phyloP scores from a whole-genome alignment of 2,113 vertebrate species.

The Camarhynchus parvulus region DNA sequence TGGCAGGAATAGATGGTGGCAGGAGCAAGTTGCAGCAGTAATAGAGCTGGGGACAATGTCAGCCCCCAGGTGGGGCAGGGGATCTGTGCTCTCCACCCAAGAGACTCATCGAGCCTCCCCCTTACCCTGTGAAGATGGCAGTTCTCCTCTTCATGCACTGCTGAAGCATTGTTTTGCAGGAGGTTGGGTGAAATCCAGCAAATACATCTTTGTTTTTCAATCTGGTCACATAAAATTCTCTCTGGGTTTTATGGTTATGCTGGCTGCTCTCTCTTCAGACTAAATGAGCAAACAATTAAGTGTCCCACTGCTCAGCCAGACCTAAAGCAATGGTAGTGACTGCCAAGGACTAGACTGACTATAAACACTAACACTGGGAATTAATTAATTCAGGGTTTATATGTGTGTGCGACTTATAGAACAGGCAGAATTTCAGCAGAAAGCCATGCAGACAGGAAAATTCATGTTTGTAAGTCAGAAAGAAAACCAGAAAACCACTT shows the following conservation, averaged over 20 bases:
- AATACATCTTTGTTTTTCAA: conserved; percentile 3
- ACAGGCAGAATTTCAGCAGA: neutral
- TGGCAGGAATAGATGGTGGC: neutral
- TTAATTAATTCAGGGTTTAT: conserved; percentile 4
- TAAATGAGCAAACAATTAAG: conserved; percentile 60
- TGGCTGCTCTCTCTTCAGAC: conserved; percentile 32
- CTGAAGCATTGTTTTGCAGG: neutral
- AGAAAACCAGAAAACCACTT: neutral
- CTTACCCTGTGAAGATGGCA: neutral
- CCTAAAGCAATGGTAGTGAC: conserved; percentile 19
- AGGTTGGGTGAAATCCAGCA: conserved; percentile 11
- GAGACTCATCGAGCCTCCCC: fast-evolving
- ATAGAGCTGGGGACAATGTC: neutral
- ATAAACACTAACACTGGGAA: conserved; percentile 22
- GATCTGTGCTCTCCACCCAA: fast-evolving
- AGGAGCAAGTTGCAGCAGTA: neutral
- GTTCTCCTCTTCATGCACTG: neutral
- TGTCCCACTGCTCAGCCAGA: conserved; percentile 24
- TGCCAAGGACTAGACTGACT: conserved; percentile 26
- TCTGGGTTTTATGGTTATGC: conserved; percentile 11
- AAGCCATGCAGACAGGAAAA: neutral
- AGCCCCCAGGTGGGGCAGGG: neutral
- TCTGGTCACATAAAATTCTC: conserved; percentile 26
- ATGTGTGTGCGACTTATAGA: neutral
- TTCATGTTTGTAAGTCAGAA: neutral